These are phyloP conservation scores for Mantis religiosa DNA, from an alignment of 2,888 invertebrate species.

Conservation along the genomic window DNA sequence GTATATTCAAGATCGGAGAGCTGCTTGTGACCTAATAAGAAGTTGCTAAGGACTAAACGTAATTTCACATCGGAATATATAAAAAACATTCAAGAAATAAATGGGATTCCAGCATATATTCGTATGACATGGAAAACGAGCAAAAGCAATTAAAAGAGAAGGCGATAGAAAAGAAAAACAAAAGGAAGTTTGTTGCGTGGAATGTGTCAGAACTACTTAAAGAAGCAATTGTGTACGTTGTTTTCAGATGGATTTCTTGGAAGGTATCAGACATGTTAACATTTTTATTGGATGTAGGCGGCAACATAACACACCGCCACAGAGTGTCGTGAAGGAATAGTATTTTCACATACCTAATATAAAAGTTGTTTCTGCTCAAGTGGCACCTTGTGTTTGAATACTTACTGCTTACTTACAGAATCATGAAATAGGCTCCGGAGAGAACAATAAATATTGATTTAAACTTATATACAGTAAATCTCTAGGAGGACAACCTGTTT, in stretches of 20 bases:
- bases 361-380: background rate
- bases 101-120: background rate
- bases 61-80: background rate
- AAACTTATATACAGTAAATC: too few relatives aligned
- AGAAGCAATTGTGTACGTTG: background rate
- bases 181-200: background rate
- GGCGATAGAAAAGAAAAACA: background rate
- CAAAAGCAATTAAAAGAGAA: background rate
- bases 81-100: background rate
- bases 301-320: background rate
- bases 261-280: background rate
- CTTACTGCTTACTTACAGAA: too few relatives aligned
- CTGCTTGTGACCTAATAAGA: background rate
- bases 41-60: background rate
- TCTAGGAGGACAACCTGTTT: too few relatives aligned
- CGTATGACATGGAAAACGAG: background rate
- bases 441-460: too few relatives aligned
- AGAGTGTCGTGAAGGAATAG: background rate
- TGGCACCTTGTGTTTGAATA: background rate
- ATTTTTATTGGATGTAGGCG: background rate
- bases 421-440: too few relatives aligned
- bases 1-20: background rate
- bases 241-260: background rate
- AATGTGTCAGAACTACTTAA: background rate
- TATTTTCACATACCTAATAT: background rate